Conservation (phyloP, 2,113 vertebrate genomes). For the Perca fluviatilis region DNA sequence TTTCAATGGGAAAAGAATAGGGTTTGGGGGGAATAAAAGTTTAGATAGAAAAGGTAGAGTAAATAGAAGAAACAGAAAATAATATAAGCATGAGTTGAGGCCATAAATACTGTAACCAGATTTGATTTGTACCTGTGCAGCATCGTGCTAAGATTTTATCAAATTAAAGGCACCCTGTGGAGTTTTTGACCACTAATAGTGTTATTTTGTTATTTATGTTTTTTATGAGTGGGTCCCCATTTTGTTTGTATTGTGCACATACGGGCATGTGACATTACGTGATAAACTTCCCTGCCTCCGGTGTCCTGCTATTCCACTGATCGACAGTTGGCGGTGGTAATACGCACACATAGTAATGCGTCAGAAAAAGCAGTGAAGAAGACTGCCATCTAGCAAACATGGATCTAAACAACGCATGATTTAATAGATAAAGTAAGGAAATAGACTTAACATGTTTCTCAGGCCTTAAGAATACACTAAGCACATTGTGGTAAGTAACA, state of each 20-base stretch:
- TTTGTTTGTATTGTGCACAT: background rate
- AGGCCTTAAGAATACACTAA: background rate
- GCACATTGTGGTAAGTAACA: background rate
- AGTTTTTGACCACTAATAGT: background rate
- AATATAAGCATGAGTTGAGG: constrained; percentile 32
- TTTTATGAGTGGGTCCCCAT: background rate
- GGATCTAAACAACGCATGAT: background rate
- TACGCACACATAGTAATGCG: too few relatives aligned
- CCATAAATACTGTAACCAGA: background rate
- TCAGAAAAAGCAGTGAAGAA: background rate
- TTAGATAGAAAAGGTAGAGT: constrained; percentile 78
- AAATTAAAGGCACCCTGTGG: constrained; percentile 9
- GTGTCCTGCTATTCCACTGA: background rate
- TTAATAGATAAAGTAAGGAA: background rate
- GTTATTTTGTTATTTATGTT: too few relatives aligned
- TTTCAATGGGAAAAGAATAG: constrained; percentile 82
- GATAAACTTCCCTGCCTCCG: background rate
- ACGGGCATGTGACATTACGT: background rate
- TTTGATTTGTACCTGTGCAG: constrained; percentile 51
- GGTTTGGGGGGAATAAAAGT: constrained; percentile 74
- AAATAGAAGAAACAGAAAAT: constrained; percentile 53
- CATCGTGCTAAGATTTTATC: background rate
- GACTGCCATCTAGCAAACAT: background rate
- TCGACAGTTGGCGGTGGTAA: background rate
- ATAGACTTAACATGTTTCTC: background rate